phyloP scores from a whole-genome alignment of 1,140 invertebrate species.

The Hylaeus anthracinus region DNA sequence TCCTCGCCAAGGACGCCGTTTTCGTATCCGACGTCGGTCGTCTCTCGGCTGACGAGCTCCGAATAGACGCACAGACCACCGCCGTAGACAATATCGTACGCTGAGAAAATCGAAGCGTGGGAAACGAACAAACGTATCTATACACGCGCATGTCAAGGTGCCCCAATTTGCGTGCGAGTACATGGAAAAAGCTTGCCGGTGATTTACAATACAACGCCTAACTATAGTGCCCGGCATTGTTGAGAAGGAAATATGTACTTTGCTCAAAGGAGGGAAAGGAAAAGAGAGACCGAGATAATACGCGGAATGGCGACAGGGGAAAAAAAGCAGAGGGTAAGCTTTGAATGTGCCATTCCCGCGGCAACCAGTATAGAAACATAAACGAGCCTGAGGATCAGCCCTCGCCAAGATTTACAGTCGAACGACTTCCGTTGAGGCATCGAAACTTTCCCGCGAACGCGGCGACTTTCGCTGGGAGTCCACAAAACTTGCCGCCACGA shows the following conservation, averaged over 20 bases:
- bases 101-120: slow-evolving; percentile 30
- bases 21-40: too few relatives aligned
- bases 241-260: slow-evolving; percentile 25
- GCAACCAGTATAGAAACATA: slow-evolving; percentile 43
- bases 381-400: slow-evolving; percentile 11
- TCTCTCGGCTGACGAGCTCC: not conserved
- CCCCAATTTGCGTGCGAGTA: slow-evolving; percentile 52
- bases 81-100: slow-evolving; percentile 27
- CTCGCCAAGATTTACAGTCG: slow-evolving; percentile 24
- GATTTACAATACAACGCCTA: slow-evolving; percentile 22
- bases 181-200: slow-evolving; percentile 30
- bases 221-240: slow-evolving; percentile 32
- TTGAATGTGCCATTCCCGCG: slow-evolving; percentile 35
- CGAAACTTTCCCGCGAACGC: slow-evolving; percentile 28
- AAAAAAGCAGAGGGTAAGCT: slow-evolving; percentile 3
- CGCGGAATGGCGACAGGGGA: not conserved
- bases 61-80: not conserved
- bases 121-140: slow-evolving; percentile 18
- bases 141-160: slow-evolving; percentile 16
- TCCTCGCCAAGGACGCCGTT: too few relatives aligned
- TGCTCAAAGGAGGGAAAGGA: slow-evolving; percentile 23
- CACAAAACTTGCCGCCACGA: slow-evolving; percentile 2
- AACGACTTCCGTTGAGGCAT: slow-evolving; percentile 9
- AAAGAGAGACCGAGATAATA: not conserved
- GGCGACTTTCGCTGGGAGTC: not conserved